Percentiles rank a stretch among this genome's conserved stretches.
Evolutionary conservation across 2,113 vertebrate species (phyloP).

Genomic region (Motacilla alba): DNA sequence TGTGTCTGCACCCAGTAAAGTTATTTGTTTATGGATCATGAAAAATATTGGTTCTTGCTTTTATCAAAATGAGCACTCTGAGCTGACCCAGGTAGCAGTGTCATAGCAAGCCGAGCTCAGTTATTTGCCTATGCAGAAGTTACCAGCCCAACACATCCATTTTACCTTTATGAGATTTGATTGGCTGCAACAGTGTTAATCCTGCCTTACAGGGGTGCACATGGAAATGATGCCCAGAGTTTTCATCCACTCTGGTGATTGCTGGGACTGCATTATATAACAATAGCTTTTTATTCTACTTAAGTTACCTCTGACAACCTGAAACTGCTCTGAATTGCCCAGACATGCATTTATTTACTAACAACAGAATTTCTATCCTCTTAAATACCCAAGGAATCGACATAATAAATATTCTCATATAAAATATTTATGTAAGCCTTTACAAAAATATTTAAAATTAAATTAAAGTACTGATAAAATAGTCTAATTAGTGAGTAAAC

Average conservation of each 20-base stretch:
- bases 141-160: not conserved
- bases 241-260: not conserved
- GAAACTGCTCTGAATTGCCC: not conserved
- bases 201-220: not conserved
- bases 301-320: not conserved
- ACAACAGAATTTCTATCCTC: not conserved
- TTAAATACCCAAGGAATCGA: not conserved
- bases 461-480: not conserved
- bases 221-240: not conserved
- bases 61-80: not conserved
- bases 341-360: not conserved
- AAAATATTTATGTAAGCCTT: not conserved
- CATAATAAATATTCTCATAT: not conserved
- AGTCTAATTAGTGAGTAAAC: not conserved
- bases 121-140: not conserved
- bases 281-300: not conserved
- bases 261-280: not conserved
- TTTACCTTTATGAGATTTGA: not conserved
- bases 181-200: not conserved
- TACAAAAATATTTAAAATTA: not conserved
- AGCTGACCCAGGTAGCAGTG: not conserved
- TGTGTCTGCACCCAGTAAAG: accelerated
- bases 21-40: not conserved
- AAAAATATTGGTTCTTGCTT: not conserved
- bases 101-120: not conserved